These are phyloP conservation scores for Arvicanthis niloticus DNA, from an alignment of 2,113 vertebrate genomes.

Conservation along the genomic window DNA sequence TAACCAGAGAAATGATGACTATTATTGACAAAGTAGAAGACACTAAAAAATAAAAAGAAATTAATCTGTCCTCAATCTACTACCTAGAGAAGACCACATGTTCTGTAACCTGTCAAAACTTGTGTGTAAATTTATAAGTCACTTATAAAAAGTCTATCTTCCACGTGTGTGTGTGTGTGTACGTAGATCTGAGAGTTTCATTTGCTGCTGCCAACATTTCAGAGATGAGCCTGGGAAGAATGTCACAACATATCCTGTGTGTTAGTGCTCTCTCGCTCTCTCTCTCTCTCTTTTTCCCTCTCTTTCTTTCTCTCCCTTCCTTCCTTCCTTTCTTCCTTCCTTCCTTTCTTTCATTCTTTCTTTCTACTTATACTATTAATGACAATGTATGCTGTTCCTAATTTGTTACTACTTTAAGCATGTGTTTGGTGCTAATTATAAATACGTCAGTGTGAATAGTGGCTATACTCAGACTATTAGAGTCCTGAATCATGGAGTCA, in stretches of 20 bases:
- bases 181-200: background rate
- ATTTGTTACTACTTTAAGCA: conserved; percentile 36
- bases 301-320: background rate
- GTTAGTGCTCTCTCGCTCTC: background rate
- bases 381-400: background rate
- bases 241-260: background rate
- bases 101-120: background rate
- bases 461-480: background rate
- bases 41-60: background rate
- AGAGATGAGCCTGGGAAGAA: background rate
- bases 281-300: no score
- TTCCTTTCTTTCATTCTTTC: background rate
- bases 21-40: conserved; percentile 11
- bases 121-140: background rate
- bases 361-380: background rate
- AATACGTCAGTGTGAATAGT: background rate
- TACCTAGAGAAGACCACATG: background rate
- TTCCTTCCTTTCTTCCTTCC: fast-evolving
- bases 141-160: background rate
- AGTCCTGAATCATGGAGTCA: background rate
- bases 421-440: conserved; percentile 49
- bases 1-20: background rate
- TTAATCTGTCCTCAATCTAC: background rate
- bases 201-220: background rate
- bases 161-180: background rate